Evolutionary conservation across 2,797 vertebrate species (phyloP), one percentile per base, ranked within the genome.

Genomic region (Hylomyscus alleni): DNA sequence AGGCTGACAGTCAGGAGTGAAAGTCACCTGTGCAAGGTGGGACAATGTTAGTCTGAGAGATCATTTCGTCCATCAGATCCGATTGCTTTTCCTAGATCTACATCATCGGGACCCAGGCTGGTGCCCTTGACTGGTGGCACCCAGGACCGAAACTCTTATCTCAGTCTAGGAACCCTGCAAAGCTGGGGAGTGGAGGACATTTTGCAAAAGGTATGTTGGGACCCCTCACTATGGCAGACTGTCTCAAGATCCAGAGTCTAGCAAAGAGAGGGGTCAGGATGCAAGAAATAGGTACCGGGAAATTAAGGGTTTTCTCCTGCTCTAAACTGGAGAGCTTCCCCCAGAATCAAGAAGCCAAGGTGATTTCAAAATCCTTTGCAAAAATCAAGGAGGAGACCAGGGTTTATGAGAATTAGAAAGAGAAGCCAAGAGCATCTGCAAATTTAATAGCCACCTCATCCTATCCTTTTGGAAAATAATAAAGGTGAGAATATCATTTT

Each of bases 31-130:
- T 20, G n/a, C 15, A n/a, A 58, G 26, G 78, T 56, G 44, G 10
- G 37, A 26, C 72, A 73, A 19, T 40, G 92, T 90, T 77, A 88
- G 58, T 89, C n/a, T 69, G 73, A 65, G 84, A 94, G 91, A 76
- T 67, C 29, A 75, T 34, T 78, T 80, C 72, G 22, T 86, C 77
- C 78, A 37, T 54, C 88, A 89, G 94, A 22, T 40, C 22, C 1
- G 11, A 37, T 56, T 24, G n/a, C 44, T 93, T 91, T 56, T 37
- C 76, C 47, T 69, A 44, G 9, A 13, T 84, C 52, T 65, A 11
- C 3, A 12, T 82, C 15, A 0, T 20, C 80, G 8, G 69, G 84
- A 93, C 52, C 24, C 13, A 19, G 89, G 81, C 67, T 65, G n/a
- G 56, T 75, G 82, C 47, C 44, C 73, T 15, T 82, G 77, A 67